Percentiles rank a stretch among this genome's conserved stretches.
Conservation (phyloP, 1,140 invertebrate species). For the Hesperophylax magnus region DNA sequence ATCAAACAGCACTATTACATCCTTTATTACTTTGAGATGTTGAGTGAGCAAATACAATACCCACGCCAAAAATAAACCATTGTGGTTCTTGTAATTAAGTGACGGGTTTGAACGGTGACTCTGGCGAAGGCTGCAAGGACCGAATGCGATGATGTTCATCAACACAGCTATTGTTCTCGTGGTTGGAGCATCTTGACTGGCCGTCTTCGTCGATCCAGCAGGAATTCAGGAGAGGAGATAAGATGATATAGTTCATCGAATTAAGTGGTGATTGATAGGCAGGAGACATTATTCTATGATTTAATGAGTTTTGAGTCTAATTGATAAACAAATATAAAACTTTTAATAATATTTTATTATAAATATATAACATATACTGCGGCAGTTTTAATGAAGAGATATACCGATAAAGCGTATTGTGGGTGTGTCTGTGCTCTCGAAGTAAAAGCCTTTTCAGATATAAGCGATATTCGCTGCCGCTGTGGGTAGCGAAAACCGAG, state of each 20-base stretch:
- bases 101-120: not conserved
- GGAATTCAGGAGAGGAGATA: not conserved
- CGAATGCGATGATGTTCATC: not conserved
- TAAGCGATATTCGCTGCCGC: no score
- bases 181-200: not conserved
- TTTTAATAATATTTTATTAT: no score
- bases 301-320: not conserved
- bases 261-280: not conserved
- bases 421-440: no score
- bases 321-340: no score
- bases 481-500: no score
- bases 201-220: not conserved
- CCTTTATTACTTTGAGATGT: no score
- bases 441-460: no score
- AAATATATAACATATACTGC: no score
- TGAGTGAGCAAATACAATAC: no score
- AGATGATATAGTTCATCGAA: not conserved
- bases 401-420: no score
- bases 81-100: conserved; percentile 3
- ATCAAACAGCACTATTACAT: no score
- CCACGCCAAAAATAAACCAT: not conserved
- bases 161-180: conserved; percentile 2
- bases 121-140: not conserved
- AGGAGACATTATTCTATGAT: not conserved
- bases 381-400: no score